phyloP scores from a whole-genome alignment of 1,140 invertebrate species.

The Neodiprion virginianus region DNA sequence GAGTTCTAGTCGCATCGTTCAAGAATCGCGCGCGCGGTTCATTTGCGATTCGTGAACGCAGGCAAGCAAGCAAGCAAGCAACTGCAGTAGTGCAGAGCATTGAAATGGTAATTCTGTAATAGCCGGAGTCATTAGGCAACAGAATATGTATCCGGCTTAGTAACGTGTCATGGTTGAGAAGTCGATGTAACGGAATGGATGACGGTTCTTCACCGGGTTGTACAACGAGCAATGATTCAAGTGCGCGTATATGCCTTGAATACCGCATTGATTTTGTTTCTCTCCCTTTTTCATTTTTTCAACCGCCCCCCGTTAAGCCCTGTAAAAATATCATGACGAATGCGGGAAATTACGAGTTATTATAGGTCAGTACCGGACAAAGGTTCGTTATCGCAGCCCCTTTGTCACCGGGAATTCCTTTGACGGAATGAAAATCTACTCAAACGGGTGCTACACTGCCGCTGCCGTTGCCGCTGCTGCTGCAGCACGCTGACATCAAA shows the following conservation, averaged over 20 bases:
- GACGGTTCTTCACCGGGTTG: not conserved
- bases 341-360: not conserved
- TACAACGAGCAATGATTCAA: not conserved
- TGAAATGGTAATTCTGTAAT: not conserved
- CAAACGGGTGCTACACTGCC: not conserved
- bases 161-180: not conserved
- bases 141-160: not conserved
- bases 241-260: not conserved
- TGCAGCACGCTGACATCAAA: too few species aligned
- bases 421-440: conserved; percentile 4
- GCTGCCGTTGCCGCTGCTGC: too few species aligned
- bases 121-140: not conserved
- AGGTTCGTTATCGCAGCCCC: not conserved
- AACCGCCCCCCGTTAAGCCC: not conserved
- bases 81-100: not conserved
- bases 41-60: not conserved
- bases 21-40: not conserved
- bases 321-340: not conserved
- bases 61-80: not conserved
- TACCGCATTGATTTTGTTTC: not conserved
- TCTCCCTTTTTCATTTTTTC: not conserved
- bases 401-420: not conserved
- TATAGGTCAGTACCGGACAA: not conserved
- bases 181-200: too few species aligned
- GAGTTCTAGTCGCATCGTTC: not conserved